Evolutionary conservation across 2,797 vertebrate species (phyloP), one percentile per base, ranked within the genome.

Genomic region (Glyptemys insculpta): DNA sequence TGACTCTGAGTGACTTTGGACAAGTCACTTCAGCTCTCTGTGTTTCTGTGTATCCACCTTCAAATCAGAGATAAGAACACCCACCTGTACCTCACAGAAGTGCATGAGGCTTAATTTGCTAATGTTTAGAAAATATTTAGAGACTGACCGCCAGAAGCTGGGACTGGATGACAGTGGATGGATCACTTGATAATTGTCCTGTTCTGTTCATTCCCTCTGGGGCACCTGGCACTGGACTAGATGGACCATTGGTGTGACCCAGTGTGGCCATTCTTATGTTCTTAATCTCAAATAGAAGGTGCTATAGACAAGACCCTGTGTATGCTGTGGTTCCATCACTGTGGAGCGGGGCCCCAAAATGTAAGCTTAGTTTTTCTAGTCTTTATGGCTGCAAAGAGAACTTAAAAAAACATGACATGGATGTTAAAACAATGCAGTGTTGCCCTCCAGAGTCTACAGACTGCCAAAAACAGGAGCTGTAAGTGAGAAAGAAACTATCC

Each of bases 11-110:
- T 12, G 41, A 12, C n/a, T 12, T 23, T 25, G 49, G 53, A 6
- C 6, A 12, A 52, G 29, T 11, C 0, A 0, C 27, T 29, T 4
- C 1, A 5, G 8, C n/a, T 0, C 47, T 0, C 74, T 34, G 0
- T 78, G 34, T 53, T 78, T 34, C 37, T 34, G 29, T 78, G 25
- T 2, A 5, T 23, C n/a, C 2, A 0, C 18, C 25, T n/a, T 5
- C 50, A 31, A 10, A 6, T 62, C 44, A 5, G n/a, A 31, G 1
- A 8, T n/a, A 31, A 37, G 31, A 53, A 34, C 37, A 2, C 9
- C 80, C 8, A 7, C 50, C 8, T 9, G 8, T 90, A 12, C 16
- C 59, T 34, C 3, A 56, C 62, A 83, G 1, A 1, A 0, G 9
- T 16, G 1, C 68, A 7, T 10, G 1, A 1, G 37, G 11, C 29